phyloP scores from a whole-genome alignment of 2,797 vertebrate genomes.

The Parambassis ranga region DNA sequence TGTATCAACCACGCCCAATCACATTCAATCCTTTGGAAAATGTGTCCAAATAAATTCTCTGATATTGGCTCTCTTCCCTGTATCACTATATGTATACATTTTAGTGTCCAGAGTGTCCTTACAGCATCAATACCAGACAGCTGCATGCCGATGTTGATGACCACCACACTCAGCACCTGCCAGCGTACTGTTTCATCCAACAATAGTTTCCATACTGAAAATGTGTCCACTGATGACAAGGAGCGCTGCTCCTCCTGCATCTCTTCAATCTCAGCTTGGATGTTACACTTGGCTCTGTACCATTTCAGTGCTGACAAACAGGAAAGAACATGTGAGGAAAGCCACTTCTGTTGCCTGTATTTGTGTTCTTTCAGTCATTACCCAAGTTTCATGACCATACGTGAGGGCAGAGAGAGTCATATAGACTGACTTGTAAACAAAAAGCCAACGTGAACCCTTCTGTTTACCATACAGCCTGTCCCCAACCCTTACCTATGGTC shows the following conservation, averaged over 20 bases:
- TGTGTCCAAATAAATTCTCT: no score
- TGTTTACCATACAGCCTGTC: no score
- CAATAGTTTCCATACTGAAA: constrained; percentile 83
- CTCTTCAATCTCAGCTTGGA: constrained; percentile 87
- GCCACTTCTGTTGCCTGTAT: no score
- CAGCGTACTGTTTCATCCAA: constrained; percentile 79
- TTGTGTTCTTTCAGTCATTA: no score
- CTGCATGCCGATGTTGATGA: constrained; percentile 92
- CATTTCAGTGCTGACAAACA: constrained; percentile 78
- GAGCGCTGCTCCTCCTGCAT: constrained; percentile 90
- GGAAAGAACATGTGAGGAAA: neutral
- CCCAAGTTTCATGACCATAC: no score
- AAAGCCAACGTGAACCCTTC: no score
- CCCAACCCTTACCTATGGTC: no score
- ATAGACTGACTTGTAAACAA: no score
- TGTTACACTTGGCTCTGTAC: constrained; percentile 83
- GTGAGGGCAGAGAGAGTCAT: no score
- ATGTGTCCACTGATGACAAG: constrained; percentile 76
- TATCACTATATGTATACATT: neutral
- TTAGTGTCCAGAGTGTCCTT: constrained; percentile 53
- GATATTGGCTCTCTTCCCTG: no score
- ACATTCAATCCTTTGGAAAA: no score
- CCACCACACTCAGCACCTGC: constrained; percentile 86
- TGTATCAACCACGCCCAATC: no score
- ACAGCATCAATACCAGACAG: constrained; percentile 92